Evolutionary conservation across 92 coral and sea anemone species (phyloP), one percentile per base, ranked within the genome.

Genomic region (Desmophyllum pertusum): DNA sequence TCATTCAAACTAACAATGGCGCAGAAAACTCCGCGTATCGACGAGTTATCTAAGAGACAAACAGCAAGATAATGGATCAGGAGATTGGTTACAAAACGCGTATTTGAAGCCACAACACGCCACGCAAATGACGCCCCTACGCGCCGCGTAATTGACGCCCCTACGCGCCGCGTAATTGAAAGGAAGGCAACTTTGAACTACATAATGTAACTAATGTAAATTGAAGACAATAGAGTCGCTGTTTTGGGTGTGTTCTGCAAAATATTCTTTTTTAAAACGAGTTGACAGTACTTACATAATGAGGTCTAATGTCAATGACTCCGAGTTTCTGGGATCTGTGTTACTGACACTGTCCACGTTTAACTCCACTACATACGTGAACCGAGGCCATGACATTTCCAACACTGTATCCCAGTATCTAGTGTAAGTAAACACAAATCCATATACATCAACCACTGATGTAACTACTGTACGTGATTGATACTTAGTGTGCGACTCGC

Each of bases 331-430:
- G 98, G 10, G 99, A 80, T 97, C 99, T 31, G 98, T 90, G 80
- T 85, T 72, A 53, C 96, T 89, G 23, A 97, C 94, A 78, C 99
- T 97, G 63, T 97, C 99, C 15, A 97, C 93, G 75, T 97, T 97
- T 88, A 92, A 91, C 83, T 97, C 97, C 19, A 97, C 95, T 45
- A 97, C 92, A 50, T 83, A 92, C 7, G 98, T 97, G 78, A 97
- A 97, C 15, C 99, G 98, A 51, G 99, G 99, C 99, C 99, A 97
- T 55, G 95, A 89, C 99, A 97, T 94, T 75, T 97, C 99, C 79
- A 97, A 84, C 51, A 97, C 78, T 2, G 99, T 94, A 62, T 97
- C 99, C 99, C 98, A 97, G 94, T 94, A 97, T 74, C 99, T 97
- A 83, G 36, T 46, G 27, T 35, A 6, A 6, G 37, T 10, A 48